A percentile compares a stretch with the other conserved stretches of the same genome.
Evolutionary conservation across 1,140 invertebrate species (phyloP).

Genomic region (Andricus grossulariae): DNA sequence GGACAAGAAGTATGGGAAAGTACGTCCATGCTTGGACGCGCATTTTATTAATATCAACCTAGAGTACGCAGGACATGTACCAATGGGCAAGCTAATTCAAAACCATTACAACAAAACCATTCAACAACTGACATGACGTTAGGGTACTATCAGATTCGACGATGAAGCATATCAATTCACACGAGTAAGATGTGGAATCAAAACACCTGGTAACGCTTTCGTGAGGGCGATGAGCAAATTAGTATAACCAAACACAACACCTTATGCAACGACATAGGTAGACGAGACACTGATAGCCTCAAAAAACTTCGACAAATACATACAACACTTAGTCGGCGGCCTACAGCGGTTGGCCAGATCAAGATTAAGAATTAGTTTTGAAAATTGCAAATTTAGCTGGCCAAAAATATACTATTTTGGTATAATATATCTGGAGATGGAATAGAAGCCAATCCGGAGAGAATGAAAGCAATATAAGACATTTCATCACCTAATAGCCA

Average conservation of each 20-base stretch:
- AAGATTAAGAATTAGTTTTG: no score
- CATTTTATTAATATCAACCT: conserved; percentile 12
- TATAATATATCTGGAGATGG: no score
- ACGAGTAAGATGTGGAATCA: conserved; percentile 59
- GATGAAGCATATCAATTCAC: conserved; percentile 41
- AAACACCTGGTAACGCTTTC: conserved; percentile 59
- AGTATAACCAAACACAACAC: neutral
- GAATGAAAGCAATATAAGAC: no score
- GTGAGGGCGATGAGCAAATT: conserved; percentile 32
- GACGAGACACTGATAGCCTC: conserved; percentile 36
- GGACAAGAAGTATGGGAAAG: no score
- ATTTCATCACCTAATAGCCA: no score
- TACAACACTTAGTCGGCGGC: neutral
- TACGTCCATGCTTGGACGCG: no score
- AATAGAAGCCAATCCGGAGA: no score
- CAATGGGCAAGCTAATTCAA: conserved; percentile 1
- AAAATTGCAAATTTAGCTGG: no score
- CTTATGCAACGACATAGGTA: conserved; percentile 41
- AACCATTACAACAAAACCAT: neutral
- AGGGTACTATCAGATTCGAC: conserved; percentile 63
- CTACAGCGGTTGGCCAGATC: no score
- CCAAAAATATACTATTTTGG: no score
- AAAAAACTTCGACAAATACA: neutral
- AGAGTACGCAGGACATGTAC: neutral
- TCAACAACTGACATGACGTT: neutral